Evolutionary conservation across 2,888 invertebrate genomes (phyloP), one percentile per base, ranked within the genome.

Genomic region (Netelia fuscicornis): DNA sequence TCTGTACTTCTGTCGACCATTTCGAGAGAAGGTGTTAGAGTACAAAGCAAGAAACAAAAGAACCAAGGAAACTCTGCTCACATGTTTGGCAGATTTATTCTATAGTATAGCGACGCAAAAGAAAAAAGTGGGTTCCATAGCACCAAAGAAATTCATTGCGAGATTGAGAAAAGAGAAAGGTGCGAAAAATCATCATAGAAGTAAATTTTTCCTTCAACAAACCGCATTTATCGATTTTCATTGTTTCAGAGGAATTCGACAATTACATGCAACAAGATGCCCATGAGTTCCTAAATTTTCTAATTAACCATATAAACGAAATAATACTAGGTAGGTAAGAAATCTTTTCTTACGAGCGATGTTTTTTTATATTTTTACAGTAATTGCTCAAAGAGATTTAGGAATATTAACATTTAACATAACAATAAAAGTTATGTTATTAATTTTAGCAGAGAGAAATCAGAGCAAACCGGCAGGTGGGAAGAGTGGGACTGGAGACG

Each of bases 191-290:
- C 52, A 10, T 37, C 56, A 2, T 3, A 1, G 20, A 20, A 42
- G n/a, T 37, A 17, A 52, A 37, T n/a, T 23, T 83, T 82, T 48
- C 25, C 0, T 11, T 20, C 2, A 60, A 52, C 17, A 52, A 62
- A 20, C 52, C 67, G 6, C 30, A 56, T 6, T 58, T 10, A 68
- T 70, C n/a, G n/a, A 6, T 60, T 60, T 64, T 67, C 78, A 86
- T 81, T 91, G 89, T 96, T 96, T 85, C 96, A 98, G 99, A 99
- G 95, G 97, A 99, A 93, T 99, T 99, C 95, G 99, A 99, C 95
- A 99, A 99, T 94, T 99, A 99, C 93, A 98, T 99, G 98, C 99
- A 99, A 94, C 99, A 99, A 95, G 99, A 99, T 96, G 99, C 99
- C 70, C 99, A 99, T 94, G 99, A 99, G 94, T 99, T 99, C 95